Base-by-base conservation (phyloP, 2,888 invertebrate species). In the Operophtera brumata region DNA sequence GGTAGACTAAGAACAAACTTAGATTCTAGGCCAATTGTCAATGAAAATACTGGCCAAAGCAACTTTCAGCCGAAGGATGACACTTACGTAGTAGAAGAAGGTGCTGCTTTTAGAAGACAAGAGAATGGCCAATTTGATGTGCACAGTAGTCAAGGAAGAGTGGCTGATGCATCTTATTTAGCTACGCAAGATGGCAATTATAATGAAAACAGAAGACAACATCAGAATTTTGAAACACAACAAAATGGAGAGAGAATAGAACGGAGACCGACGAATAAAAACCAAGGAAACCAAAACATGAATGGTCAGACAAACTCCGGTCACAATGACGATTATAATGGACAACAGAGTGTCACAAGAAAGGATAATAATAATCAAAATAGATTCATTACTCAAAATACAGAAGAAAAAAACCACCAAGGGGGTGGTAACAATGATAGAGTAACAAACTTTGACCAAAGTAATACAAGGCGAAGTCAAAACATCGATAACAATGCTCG, bases 1-100 rank as follows among this genome's bases (percentile, higher is more conserved):
- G 57, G 57, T 9, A 48, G 26, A 53, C 20, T 57, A 20, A 36
- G 42, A 48, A 57, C 57, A 1, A 57, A 57, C 37, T 34, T 57
- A 34, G 36, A 52, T 32, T 45, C 48, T 6, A 13, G 14, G 30
- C 47, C 14, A 32, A 34, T 2, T 7, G 35, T 20, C 39, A 39
- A 2, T 28, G 49, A 35, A 11, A 8, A 32, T 36, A 6, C 30
- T 30, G 39, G 26, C 28, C 48, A 35, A 11, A 41, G 30, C 6
- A 55, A 45, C 32, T 42, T 32, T 13, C 44, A 32, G 20, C 41
- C 45, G 26, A 36, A 25, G 26, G 45, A 39, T 7, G 52, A 45
- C 3, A 42, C 34, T 32, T 53, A 46, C 14, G 14, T 39, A 1
- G 47, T 57, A 5, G 52, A 57, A 43, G 56, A 52, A 41, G 56